These are phyloP conservation scores for Parazoanthus darwini DNA, from an alignment of 92 coral and sea anemone species.

Conservation along the genomic window DNA sequence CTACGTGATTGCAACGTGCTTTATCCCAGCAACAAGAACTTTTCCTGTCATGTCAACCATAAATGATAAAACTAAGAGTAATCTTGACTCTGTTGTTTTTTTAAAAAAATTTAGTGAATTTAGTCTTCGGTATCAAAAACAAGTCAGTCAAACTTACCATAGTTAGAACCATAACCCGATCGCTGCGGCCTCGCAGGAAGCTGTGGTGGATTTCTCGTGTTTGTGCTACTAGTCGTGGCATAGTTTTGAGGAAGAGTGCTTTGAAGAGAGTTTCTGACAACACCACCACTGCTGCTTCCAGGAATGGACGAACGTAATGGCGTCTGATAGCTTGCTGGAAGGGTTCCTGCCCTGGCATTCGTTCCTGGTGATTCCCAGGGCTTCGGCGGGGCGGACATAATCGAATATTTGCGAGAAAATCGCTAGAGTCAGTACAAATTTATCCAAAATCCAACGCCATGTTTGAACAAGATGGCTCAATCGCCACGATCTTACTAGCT, in stretches of 20 bases:
- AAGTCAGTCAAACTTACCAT: constrained; percentile 18
- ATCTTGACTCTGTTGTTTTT: no score
- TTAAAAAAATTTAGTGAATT: no score
- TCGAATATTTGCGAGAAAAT: constrained; percentile 9
- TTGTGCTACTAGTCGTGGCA: constrained; percentile 33
- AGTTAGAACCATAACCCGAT: constrained; percentile 37
- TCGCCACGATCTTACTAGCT: background rate
- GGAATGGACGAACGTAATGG: constrained; percentile 59
- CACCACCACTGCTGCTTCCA: constrained; percentile 40
- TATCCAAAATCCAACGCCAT: background rate
- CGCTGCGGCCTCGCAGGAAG: constrained; percentile 65
- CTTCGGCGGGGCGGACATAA: constrained; percentile 90
- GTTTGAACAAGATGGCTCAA: background rate
- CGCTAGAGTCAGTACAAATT: background rate
- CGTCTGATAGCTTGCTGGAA: constrained; percentile 63
- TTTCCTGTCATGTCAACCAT: no score
- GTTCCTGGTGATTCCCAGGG: constrained; percentile 91
- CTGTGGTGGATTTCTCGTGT: constrained; percentile 67
- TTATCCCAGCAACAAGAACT: no score
- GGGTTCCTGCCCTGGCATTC: constrained; percentile 55
- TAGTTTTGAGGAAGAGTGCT: constrained; percentile 14
- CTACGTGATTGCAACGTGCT: no score
- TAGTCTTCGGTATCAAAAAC: background rate
- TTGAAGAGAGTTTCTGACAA: constrained; percentile 13
- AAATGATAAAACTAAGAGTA: no score